Base-by-base conservation (phyloP, 1,140 invertebrate species). In the Augochlora pura region DNA sequence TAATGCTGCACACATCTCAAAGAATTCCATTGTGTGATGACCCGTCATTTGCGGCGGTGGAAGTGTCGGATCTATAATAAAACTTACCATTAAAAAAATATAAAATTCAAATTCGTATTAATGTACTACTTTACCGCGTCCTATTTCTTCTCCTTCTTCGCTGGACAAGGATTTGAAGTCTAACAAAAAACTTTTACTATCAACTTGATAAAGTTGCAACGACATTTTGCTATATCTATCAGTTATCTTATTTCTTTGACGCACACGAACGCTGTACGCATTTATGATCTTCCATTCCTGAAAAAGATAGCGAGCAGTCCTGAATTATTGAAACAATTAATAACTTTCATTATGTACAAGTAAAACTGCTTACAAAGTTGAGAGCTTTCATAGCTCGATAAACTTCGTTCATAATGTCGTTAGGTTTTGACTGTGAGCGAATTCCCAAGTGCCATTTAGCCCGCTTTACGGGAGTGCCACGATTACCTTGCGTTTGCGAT, bases 381-480 rank as follows among this genome's bases (percentile, higher is more conserved):
- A 99, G 94, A 10, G 97, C 96, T 93, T 99, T 99, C 99, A 99
- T 99, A 21, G 99, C 99, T 84, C 98, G 95, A 91, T 99, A 99
- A 2, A 99, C 99, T 94, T 99, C 99, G 92, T 99, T 97, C 99
- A 99, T 99, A 27, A 99, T 99, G 93, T 99, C 99, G 90, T 98
- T 98, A 4, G 98, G 98, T 91, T 99, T 99, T 89, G 98, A 99
- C 93, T 99, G 99, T 18, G 99, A 99, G 80, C 99, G 94, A 82
- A 99, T 99, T 74, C 98, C 97, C 87, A 99, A 94, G 95, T 99
- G 99, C 99, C 99, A 99, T 91, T 99, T 99, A 38, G 99, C 98
- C 83, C 98, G 94, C 92, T 99, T 99, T 0, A 97, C 95, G 66
- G 96, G 96, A 5, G 96, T 96, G 71, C 94, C 94, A 88, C 95